These are phyloP conservation scores for Meriones unguiculatus DNA, from an alignment of 2,113 vertebrate genomes.

Conservation along the genomic window DNA sequence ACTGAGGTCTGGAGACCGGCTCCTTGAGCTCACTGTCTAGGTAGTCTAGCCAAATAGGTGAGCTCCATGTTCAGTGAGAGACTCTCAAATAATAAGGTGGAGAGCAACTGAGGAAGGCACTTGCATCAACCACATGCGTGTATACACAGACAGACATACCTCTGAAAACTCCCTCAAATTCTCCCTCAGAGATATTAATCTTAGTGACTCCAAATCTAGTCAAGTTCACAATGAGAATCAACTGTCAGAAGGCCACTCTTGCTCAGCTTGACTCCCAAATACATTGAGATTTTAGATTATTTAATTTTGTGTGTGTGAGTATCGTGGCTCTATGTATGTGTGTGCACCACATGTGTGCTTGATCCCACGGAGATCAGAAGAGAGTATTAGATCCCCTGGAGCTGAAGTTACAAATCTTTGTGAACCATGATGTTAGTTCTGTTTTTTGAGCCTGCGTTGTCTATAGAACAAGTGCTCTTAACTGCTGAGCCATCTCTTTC, in stretches of 20 bases:
- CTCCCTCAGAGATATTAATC: neutral
- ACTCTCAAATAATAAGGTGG: neutral
- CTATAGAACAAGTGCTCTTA: neutral
- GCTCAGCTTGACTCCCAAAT: neutral
- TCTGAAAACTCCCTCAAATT: neutral
- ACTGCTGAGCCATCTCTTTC: neutral
- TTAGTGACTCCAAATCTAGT: neutral
- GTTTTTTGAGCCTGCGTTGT: neutral
- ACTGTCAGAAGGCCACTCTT: neutral
- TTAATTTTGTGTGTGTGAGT: neutral
- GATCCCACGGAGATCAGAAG: neutral
- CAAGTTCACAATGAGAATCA: neutral
- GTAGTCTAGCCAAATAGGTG: neutral
- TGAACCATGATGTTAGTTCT: neutral
- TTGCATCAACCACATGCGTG: accelerated
- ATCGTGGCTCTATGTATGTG: neutral
- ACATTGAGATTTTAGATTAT: neutral
- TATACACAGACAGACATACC: neutral
- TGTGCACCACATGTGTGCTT: neutral
- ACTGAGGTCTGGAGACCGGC: neutral
- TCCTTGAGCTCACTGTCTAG: neutral
- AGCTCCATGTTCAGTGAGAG: neutral
- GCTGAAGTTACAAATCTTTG: neutral
- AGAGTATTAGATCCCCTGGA: neutral
- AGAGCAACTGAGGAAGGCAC: neutral